Evolutionary conservation across 2,797 vertebrate species (phyloP).

Genomic region (Hemitrygon akajei): DNA sequence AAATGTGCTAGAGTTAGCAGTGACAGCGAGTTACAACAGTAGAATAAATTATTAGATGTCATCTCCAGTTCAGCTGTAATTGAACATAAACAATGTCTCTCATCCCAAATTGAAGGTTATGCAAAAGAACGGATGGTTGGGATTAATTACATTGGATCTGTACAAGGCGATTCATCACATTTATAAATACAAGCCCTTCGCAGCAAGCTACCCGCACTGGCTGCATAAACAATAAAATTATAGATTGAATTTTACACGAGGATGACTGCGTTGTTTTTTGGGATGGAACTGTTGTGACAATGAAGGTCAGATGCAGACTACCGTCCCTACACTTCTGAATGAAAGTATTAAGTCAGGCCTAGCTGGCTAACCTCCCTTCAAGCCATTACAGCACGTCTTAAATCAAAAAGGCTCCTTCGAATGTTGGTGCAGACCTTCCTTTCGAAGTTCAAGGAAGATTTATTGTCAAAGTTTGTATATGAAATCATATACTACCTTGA

Average conservation of each 20-base stretch:
- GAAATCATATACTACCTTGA: too few relatives aligned
- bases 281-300: background rate
- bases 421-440: background rate
- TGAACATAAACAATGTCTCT: background rate
- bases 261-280: background rate
- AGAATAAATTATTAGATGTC: background rate
- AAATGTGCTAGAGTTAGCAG: background rate
- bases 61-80: background rate
- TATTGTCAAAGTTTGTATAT: too few relatives aligned
- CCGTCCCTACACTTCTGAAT: background rate
- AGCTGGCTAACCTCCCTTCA: background rate
- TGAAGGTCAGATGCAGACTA: background rate
- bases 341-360: background rate
- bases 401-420: background rate
- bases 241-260: background rate
- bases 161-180: background rate
- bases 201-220: background rate
- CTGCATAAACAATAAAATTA: too few relatives aligned
- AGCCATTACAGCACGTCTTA: background rate
- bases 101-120: slow-evolving; percentile 15
- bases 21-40: background rate
- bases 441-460: too few relatives aligned
- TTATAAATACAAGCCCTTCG: background rate
- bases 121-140: background rate
- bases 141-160: background rate